Conservation (phyloP, 2,888 invertebrate genomes). For the Eupeodes luniger region DNA sequence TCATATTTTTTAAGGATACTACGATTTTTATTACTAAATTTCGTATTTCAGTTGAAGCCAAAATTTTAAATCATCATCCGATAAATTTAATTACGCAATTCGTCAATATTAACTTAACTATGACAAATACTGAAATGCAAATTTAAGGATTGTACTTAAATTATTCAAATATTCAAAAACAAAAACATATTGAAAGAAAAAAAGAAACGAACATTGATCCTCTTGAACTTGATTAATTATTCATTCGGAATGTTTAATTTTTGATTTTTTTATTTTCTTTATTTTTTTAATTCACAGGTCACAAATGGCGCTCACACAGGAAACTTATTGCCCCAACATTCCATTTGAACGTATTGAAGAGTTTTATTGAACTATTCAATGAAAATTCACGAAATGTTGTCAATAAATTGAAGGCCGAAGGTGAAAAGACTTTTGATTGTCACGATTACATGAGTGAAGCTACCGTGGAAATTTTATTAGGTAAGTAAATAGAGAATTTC, state of each 20-base stretch:
- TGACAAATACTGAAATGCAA: conserved; percentile 1
- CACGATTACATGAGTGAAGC: conserved; percentile 94
- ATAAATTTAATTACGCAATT: too few species aligned
- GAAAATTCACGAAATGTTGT: conserved; percentile 91
- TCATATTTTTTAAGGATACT: too few species aligned
- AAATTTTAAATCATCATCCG: too few species aligned
- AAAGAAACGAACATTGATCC: not conserved
- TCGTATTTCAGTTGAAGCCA: too few species aligned
- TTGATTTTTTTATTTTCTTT: conserved; percentile 3
- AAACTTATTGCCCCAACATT: conserved; percentile 95
- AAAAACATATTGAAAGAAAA: not conserved
- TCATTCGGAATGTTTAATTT: conserved; percentile 44
- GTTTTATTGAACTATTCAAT: conserved; percentile 93
- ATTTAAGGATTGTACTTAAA: conserved; percentile 17
- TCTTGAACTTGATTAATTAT: conserved; percentile 36
- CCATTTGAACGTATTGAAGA: conserved; percentile 94
- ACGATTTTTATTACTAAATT: too few species aligned
- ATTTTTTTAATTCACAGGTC: conserved; percentile 85
- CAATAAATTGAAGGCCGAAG: conserved; percentile 89
- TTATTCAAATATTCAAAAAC: conserved; percentile 34
- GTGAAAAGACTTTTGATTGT: conserved; percentile 89
- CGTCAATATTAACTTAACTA: not conserved
- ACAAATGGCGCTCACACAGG: conserved; percentile 93
- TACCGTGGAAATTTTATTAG: conserved; percentile 92
- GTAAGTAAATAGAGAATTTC: conserved; percentile 84